These are phyloP conservation scores for Sander vitreus DNA, from an alignment of 2,113 vertebrate genomes.

Conservation along the genomic window DNA sequence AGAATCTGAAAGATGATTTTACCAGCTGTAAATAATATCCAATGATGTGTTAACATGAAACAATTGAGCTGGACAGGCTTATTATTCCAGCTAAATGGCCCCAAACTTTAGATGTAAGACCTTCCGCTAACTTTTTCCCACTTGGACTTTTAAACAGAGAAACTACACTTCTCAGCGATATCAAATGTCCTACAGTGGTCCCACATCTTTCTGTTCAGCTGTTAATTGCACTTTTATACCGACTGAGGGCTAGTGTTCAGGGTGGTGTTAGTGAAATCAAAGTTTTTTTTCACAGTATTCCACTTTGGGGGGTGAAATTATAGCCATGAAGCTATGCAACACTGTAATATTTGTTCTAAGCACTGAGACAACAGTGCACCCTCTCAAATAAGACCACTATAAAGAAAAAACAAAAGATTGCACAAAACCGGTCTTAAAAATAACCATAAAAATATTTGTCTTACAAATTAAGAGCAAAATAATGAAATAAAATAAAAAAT, in stretches of 20 bases:
- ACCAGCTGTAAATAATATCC: conserved; percentile 8
- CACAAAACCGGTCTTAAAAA: conserved; percentile 81
- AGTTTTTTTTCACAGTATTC: conserved; percentile 70
- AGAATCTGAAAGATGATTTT: conserved; percentile 27
- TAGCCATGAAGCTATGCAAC: conserved; percentile 32
- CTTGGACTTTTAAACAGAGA: background rate
- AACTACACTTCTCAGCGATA: background rate
- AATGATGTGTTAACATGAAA: background rate
- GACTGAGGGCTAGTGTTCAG: conserved; percentile 67
- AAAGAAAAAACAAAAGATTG: conserved; percentile 72
- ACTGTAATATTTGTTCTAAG: conserved; percentile 65
- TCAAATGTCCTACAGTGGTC: conserved; percentile 15
- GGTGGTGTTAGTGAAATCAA: conserved; percentile 51
- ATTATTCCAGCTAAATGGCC: conserved; percentile 32
- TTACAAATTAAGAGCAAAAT: conserved; percentile 82
- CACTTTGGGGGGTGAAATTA: conserved; percentile 46
- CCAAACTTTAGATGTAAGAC: background rate
- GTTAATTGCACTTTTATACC: conserved; percentile 70
- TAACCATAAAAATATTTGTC: conserved; percentile 78
- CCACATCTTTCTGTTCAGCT: conserved; percentile 14
- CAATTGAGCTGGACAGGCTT: background rate
- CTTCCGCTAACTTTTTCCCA: background rate
- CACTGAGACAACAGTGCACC: conserved; percentile 49
- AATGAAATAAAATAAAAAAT: conserved; percentile 56
- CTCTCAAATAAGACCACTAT: conserved; percentile 52